A percentile compares a stretch with the other conserved stretches of the same genome.
These are phyloP conservation scores for Cerastis leucographa DNA, from an alignment of 2,888 invertebrate genomes.

Conservation along the genomic window DNA sequence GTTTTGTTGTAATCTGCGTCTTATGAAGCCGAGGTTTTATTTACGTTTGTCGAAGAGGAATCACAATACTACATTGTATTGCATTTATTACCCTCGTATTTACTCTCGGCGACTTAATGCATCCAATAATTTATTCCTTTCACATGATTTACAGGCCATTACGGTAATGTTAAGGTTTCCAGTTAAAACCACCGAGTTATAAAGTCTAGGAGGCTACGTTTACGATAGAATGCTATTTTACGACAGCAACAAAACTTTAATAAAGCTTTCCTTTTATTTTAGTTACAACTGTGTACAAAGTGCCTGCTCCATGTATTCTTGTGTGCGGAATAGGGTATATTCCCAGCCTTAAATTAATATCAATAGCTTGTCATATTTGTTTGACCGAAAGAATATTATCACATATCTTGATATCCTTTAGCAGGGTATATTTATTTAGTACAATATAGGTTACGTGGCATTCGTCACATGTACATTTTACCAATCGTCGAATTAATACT, in stretches of 20 bases:
- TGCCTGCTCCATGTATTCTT: conserved; percentile 56
- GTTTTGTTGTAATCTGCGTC: conserved; percentile 24
- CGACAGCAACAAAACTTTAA: conserved; percentile 78
- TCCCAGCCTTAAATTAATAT: conserved; percentile 32
- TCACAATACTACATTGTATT: conserved; percentile 75
- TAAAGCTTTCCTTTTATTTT: conserved; percentile 76
- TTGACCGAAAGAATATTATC: conserved; percentile 42
- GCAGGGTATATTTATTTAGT: conserved; percentile 44
- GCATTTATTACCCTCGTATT: conserved; percentile 79
- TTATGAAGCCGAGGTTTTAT: conserved; percentile 32
- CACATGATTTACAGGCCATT: conserved; percentile 85
- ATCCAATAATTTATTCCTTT: conserved; percentile 85
- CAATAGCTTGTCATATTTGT: conserved; percentile 44
- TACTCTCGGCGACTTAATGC: conserved; percentile 79
- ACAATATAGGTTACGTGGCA: conserved; percentile 33
- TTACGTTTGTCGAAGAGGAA: conserved; percentile 53
- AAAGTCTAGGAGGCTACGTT: conserved; percentile 82
- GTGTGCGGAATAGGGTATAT: conserved; percentile 28
- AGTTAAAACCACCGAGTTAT: conserved; percentile 80
- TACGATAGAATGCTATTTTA: conserved; percentile 84
- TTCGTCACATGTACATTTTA: conserved; percentile 17
- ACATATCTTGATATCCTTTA: conserved; percentile 36
- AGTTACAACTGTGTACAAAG: conserved; percentile 71
- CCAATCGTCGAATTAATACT: conserved; percentile 35
- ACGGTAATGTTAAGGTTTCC: conserved; percentile 80